Evolutionary conservation across 2,888 invertebrate species (phyloP).

Genomic region (Drosophila mimica): DNA sequence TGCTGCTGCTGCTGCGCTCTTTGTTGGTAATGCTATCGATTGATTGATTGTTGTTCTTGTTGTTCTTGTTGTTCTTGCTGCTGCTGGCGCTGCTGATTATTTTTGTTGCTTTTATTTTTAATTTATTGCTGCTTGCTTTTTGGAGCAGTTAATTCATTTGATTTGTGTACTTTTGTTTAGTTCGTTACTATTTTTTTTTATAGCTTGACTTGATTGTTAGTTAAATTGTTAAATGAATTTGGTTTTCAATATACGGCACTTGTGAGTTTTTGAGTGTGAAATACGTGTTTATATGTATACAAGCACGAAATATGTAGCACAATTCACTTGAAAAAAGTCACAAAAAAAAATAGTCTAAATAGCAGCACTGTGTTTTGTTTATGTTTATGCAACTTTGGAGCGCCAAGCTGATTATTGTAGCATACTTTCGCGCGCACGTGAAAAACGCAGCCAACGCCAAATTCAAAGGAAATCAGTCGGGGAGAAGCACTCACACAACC

Average conservation of each 20-base stretch:
- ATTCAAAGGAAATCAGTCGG: conserved; percentile 14
- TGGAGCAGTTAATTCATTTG: conserved; percentile 14
- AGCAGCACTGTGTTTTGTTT: conserved; percentile 49
- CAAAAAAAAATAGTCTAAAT: conserved; percentile 29
- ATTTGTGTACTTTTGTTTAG: not conserved
- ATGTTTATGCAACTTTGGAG: conserved; percentile 68
- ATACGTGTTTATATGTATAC: conserved; percentile 4
- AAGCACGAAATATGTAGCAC: conserved; percentile 25
- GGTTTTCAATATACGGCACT: conserved; percentile 3
- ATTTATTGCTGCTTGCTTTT: conserved; percentile 13
- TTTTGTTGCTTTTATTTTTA: conserved; percentile 17
- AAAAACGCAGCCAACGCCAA: conserved; percentile 46
- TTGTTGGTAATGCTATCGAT: conserved; percentile 48
- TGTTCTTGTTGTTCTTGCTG: conserved; percentile 16
- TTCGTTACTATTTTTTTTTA: not conserved
- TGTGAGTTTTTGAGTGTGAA: not conserved
- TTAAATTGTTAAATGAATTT: not conserved
- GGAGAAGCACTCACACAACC: conserved; percentile 12
- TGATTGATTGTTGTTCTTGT: conserved; percentile 40
- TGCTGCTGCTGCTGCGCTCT: conserved; percentile 42
- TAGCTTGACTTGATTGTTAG: not conserved
- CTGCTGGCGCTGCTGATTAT: conserved; percentile 23
- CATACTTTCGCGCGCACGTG: conserved; percentile 66
- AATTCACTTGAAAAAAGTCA: conserved; percentile 39
- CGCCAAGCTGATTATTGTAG: conserved; percentile 45